Percentiles rank a stretch among this genome's conserved stretches.
Conservation (phyloP, 2,113 vertebrate species). For the Pteruthius melanotis region DNA sequence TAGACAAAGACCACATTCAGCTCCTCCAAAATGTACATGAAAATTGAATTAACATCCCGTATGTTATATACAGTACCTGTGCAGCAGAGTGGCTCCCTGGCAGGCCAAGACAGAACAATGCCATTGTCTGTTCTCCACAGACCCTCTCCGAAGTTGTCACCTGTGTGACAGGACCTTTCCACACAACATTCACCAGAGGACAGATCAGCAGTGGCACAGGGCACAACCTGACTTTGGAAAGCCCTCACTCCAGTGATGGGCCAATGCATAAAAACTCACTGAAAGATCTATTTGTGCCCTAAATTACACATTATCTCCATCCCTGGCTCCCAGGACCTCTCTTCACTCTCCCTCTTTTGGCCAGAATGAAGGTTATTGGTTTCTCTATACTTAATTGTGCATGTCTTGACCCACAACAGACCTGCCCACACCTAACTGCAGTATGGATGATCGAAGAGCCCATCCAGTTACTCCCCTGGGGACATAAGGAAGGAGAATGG, state of each 20-base stretch:
- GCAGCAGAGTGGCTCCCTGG: neutral
- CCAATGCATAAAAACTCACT: neutral
- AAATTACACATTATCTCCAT: neutral
- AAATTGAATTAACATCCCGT: neutral
- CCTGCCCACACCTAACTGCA: neutral
- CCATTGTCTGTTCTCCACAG: neutral
- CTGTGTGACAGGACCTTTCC: neutral
- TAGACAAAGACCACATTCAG: slow-evolving; percentile 59
- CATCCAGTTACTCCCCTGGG: neutral
- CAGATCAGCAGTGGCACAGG: neutral
- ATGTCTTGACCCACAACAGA: accelerated
- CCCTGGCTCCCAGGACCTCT: neutral
- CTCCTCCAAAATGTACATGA: slow-evolving; percentile 29
- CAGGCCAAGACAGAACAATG: neutral
- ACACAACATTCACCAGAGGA: neutral
- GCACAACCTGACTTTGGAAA: neutral
- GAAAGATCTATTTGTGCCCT: neutral
- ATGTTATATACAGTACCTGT: slow-evolving; percentile 32
- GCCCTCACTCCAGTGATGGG: accelerated
- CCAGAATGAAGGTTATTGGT: neutral
- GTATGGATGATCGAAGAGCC: neutral
- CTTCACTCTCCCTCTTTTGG: neutral
- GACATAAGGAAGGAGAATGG: neutral
- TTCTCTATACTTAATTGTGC: neutral
- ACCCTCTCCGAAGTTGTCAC: accelerated